These are phyloP conservation scores for Takifugu flavidus DNA, from an alignment of 2,113 vertebrate genomes.

Conservation along the genomic window DNA sequence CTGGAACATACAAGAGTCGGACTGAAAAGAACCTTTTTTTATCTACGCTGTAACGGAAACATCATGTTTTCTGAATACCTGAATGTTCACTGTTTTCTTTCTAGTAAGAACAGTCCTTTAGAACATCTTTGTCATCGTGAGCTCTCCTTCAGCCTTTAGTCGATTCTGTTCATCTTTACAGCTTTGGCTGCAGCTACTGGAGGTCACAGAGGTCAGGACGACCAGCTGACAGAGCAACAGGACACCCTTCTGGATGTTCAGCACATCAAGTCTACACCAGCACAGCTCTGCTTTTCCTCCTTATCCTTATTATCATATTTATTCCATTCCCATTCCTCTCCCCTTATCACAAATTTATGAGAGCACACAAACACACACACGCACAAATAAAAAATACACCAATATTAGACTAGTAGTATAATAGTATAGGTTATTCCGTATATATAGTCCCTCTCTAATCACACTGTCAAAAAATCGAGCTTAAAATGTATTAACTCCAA, in stretches of 20 bases:
- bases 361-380: neutral
- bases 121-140: too few relatives aligned
- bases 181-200: neutral
- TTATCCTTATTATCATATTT: constrained; percentile 33
- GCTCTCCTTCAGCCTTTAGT: too few relatives aligned
- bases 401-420: neutral
- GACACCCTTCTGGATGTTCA: constrained; percentile 44
- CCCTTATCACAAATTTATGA: constrained; percentile 2
- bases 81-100: too few relatives aligned
- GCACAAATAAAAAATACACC: constrained; percentile 4
- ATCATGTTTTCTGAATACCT: too few relatives aligned
- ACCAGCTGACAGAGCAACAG: constrained; percentile 48
- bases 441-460: too few relatives aligned
- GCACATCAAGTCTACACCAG: constrained; percentile 46
- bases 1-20: too few relatives aligned
- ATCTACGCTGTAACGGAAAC: too few relatives aligned
- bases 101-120: too few relatives aligned
- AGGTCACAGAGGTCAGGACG: constrained; percentile 13
- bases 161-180: neutral
- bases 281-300: constrained; percentile 10
- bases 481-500: too few relatives aligned
- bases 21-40: too few relatives aligned
- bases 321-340: constrained; percentile 19
- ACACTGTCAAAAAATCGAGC: too few relatives aligned
- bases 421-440: too few relatives aligned